A percentile compares a stretch with the other conserved stretches of the same genome.
These are phyloP conservation scores for Luperina nickerlii DNA, from an alignment of 2,888 invertebrate species.

Conservation along the genomic window DNA sequence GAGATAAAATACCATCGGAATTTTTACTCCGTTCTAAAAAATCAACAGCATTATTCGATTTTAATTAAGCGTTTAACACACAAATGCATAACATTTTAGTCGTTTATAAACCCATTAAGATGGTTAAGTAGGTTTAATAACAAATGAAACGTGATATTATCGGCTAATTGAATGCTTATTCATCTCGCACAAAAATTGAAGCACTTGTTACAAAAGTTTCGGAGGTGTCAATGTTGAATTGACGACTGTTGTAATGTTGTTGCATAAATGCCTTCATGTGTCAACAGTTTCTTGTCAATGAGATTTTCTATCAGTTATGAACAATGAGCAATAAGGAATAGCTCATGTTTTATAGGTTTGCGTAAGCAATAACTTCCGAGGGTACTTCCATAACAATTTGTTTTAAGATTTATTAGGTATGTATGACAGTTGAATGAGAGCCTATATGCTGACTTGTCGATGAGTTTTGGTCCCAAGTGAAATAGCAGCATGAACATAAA, in stretches of 20 bases:
- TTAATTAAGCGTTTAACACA: slow-evolving; percentile 48
- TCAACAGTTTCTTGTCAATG: slow-evolving; percentile 71
- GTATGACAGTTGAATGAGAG: not conserved
- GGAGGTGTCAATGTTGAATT: slow-evolving; percentile 2
- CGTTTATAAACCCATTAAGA: slow-evolving; percentile 35
- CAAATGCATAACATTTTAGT: slow-evolving; percentile 3
- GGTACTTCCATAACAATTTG: slow-evolving; percentile 7
- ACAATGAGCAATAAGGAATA: slow-evolving; percentile 62
- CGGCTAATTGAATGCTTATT: slow-evolving; percentile 12
- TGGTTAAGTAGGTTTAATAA: slow-evolving; percentile 11
- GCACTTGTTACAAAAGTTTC: slow-evolving; percentile 5
- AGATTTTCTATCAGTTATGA: slow-evolving; percentile 41
- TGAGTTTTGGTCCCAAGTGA: not conserved
- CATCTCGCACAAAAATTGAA: slow-evolving; percentile 8
- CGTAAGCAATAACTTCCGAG: slow-evolving; percentile 49
- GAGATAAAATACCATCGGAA: slow-evolving; percentile 24
- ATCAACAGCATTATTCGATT: slow-evolving; percentile 31
- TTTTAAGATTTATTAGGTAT: slow-evolving; percentile 13
- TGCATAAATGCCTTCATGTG: slow-evolving; percentile 63
- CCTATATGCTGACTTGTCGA: not conserved
- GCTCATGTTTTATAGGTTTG: slow-evolving; percentile 46
- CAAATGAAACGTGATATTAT: slow-evolving; percentile 19
- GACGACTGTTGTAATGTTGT: slow-evolving; percentile 31
- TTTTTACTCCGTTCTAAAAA: slow-evolving; percentile 6
- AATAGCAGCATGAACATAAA: not conserved